Evolutionary conservation across 2,888 invertebrate species (phyloP).

Genomic region (Melanostoma mellinum): DNA sequence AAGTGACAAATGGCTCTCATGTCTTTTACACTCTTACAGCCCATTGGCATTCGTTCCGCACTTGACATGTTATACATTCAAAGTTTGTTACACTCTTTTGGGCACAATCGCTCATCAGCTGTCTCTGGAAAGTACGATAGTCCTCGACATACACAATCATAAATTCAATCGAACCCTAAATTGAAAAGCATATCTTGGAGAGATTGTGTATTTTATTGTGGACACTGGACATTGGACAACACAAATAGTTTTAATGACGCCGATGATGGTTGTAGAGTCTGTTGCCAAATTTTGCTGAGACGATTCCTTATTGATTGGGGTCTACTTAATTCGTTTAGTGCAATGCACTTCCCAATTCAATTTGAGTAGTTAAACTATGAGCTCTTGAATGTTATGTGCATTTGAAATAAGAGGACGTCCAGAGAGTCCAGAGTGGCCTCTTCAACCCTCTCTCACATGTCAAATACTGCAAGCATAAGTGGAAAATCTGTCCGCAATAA

Average conservation of each 20-base stretch:
- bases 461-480: conserved; percentile 52
- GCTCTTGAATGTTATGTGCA: conserved; percentile 33
- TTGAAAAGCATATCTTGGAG: not conserved
- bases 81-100: not conserved
- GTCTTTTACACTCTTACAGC: conserved; percentile 13
- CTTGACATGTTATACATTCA: conserved; percentile 20
- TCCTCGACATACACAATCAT: not conserved
- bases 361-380: conserved; percentile 1
- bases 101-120: not conserved
- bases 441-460: conserved; percentile 32
- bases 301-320: conserved; percentile 6
- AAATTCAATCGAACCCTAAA: conserved; percentile 3
- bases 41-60: not conserved
- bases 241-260: not conserved
- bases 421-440: conserved; percentile 23
- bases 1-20: conserved; percentile 15
- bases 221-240: not conserved
- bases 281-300: conserved; percentile 33
- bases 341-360: conserved; percentile 11
- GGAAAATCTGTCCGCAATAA: not conserved
- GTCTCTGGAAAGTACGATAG: not conserved
- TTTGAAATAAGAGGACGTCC: conserved; percentile 44
- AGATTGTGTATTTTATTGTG: not conserved
- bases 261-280: not conserved
- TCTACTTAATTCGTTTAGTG: conserved; percentile 28